Evolutionary conservation across 2,113 vertebrate genomes (phyloP), one percentile per base, ranked within the genome.

Genomic region (Callorhinus ursinus): DNA sequence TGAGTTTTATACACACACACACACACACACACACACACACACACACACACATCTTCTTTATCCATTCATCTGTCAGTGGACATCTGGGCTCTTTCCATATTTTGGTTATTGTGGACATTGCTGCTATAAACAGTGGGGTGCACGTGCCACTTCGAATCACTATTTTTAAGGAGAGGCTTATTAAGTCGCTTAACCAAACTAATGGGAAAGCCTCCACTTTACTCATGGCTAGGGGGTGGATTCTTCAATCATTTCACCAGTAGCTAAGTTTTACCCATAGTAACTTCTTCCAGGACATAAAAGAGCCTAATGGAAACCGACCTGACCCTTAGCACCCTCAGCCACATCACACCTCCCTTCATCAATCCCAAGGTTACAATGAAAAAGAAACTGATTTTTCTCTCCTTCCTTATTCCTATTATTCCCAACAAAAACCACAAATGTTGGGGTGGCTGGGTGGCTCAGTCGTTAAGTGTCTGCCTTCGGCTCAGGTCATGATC

Each of bases 211-310:
- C 77, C 65, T 74, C 72, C 16, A 84, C 42, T 63, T 80, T 63
- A 65, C 4, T 77, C 31, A 51, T 1, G 5, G 14, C 9, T 1
- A 5, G 79, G 79, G 7, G 71, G 24, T 51, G 28, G 15, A 31
- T 19, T 86, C 39, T 65, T 14, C 55, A 57, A 7, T 18, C n/a
- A 85, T 77, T 69, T 71, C 53, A 46, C 84, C 46, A 80, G 7
- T 57, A 85, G 71, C 36, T 69, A 67, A 49, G n/a, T 39, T 81
- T 92, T 67, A 92, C 21, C 61, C 55, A 80, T 18, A 21, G 8
- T 51, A 90, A 93, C 19, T 76, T 97, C 85, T 97, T 80, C 61
- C 39, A 81, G 63, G 76, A 83, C 55, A 53, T 86, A 76, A 67
- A 93, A 93, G 33, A 85, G 36, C 57, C 49, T 77, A 53, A n/a